These are phyloP conservation scores for Lasioglossum figueresi DNA, from an alignment of 2,888 invertebrate species.

Conservation along the genomic window DNA sequence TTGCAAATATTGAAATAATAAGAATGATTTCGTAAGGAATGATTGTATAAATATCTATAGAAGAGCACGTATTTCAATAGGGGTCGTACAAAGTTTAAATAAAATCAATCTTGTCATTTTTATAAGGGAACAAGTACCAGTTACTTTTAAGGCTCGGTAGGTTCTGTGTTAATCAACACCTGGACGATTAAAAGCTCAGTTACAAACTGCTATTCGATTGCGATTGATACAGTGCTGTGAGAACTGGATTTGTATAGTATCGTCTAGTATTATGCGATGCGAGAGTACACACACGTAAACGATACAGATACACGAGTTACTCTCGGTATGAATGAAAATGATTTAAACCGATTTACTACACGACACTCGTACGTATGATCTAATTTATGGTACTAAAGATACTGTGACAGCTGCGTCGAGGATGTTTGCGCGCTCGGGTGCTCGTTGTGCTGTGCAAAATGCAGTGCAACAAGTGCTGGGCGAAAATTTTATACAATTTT, in stretches of 20 bases:
- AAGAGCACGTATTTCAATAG: too few relatives aligned
- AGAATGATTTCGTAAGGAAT: too few relatives aligned
- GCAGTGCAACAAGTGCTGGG: background rate
- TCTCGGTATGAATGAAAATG: background rate
- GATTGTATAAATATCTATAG: too few relatives aligned
- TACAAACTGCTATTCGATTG: background rate
- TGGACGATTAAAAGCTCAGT: background rate
- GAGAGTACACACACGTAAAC: background rate
- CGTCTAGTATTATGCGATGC: background rate
- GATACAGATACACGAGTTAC: background rate
- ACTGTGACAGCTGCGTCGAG: background rate
- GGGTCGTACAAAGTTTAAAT: too few relatives aligned
- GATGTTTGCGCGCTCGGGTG: background rate
- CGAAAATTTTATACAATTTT: background rate
- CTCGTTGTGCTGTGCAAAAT: background rate
- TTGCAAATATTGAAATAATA: too few relatives aligned
- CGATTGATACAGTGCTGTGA: background rate
- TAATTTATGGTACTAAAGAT: background rate
- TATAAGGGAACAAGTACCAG: too few relatives aligned
- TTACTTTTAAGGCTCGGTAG: too few relatives aligned
- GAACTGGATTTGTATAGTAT: background rate
- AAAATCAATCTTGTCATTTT: too few relatives aligned
- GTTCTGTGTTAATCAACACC: background rate
- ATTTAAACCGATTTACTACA: constrained; percentile 7
- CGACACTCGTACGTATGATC: background rate